These are phyloP conservation scores for Catalaphyllia jardinei DNA, from an alignment of 64 coral and sea anemone genomes.

Conservation along the genomic window DNA sequence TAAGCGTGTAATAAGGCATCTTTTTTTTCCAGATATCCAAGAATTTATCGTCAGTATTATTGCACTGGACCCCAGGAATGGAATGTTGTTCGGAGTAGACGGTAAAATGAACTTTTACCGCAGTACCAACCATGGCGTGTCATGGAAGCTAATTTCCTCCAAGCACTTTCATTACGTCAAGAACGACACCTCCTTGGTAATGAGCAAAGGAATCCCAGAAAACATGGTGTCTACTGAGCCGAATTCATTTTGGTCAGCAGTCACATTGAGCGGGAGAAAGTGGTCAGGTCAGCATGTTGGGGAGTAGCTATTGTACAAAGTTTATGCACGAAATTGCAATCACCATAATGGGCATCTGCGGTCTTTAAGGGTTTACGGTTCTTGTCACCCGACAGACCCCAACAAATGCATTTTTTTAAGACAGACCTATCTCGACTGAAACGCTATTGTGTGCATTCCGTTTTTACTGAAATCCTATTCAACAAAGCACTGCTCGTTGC, in stretches of 20 bases:
- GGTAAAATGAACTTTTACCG: conserved; percentile 68
- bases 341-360: no score
- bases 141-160: conserved; percentile 56
- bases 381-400: no score
- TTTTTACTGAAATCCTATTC: no score
- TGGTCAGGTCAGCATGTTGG: conserved; percentile 60
- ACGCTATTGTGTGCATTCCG: no score
- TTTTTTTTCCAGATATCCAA: conserved; percentile 31
- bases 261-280: conserved; percentile 43
- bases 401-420: no score
- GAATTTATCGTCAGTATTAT: conserved; percentile 61
- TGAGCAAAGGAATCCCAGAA: conserved; percentile 75
- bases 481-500: no score
- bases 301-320: no score
- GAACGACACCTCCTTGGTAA: conserved; percentile 31
- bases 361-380: no score
- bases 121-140: conserved; percentile 50
- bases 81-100: conserved; percentile 64
- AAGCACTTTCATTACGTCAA: conserved; percentile 52
- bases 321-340: no score
- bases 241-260: conserved; percentile 12
- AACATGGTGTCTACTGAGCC: conserved; percentile 54
- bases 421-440: no score
- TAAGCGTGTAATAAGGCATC: background rate
- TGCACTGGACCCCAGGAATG: conserved; percentile 27